Evolutionary conservation across 2,113 vertebrate species (phyloP), one percentile per base, ranked within the genome.

Genomic region (Cyprinodon tularosa): DNA sequence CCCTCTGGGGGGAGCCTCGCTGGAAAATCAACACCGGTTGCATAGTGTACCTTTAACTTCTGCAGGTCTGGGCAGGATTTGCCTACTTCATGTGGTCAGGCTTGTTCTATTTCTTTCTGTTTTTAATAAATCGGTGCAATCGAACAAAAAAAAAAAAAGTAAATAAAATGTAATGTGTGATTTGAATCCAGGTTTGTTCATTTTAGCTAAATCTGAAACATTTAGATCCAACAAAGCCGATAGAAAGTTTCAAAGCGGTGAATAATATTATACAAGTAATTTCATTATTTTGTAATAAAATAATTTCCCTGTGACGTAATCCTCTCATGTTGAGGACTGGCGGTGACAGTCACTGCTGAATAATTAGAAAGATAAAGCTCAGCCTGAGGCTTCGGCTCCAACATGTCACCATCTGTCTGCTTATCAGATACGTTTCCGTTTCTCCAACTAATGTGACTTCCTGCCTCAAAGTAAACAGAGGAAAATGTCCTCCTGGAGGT

Each of bases 341-440:
- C 22, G 17, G 22, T 22, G 59, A 10, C 12, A 13, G 13, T 37
- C 22, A 1, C 29, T 38, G 47, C 66, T 53, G 66, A 57, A 59
- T 14, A 57, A 6, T 44, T 44, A 74, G 73, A 71, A 78, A 81
- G 40, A 29, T 29, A 29, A 29, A 29, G 29, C 36, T 76, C 70
- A 74, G 74, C 83, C 80, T 3, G 15, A 81, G 66, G 81, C 83
- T 75, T 87, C 74, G 77, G 82, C 82, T 84, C 53, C 78, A 78
- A 44, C 82, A 71, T 66, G 77, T 81, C 84, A 73, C 86, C 86
- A 83, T 88, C 88, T 88, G 88, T 62, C 78, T 88, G 73, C 82
- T 77, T 76, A 69, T 72, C 83, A 78, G 78, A 79, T 67, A 77
- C 42, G 47, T 83, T 66, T 83, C 73, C 42, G 47, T 83, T 66